Conservation (phyloP, 2,888 invertebrate species). For the Gryllus longicercus region DNA sequence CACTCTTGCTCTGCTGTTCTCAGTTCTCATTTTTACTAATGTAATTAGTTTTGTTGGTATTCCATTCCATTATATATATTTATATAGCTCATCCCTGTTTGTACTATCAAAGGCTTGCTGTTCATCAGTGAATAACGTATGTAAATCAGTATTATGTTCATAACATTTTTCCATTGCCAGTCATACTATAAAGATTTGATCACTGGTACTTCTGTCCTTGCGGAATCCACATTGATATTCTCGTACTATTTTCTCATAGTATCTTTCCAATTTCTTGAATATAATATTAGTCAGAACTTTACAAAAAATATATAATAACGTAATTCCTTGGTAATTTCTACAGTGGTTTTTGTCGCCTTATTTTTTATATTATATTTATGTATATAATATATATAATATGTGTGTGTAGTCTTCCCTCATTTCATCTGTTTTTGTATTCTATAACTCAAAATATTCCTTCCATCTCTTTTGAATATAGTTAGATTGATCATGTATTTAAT, state of each 20-base stretch:
- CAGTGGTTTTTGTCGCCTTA: neutral
- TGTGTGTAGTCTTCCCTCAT: too few species aligned
- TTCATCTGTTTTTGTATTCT: too few species aligned
- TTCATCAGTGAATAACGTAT: constrained; percentile 25
- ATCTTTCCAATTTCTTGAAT: neutral
- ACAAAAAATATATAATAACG: neutral
- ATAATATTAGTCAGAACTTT: neutral
- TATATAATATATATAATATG: too few species aligned
- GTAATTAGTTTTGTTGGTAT: too few species aligned
- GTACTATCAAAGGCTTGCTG: constrained; percentile 27
- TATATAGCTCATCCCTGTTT: neutral
- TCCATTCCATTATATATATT: too few species aligned
- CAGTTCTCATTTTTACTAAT: too few species aligned
- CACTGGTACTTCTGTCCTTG: neutral
- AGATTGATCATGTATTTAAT: too few species aligned
- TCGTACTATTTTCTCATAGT: neutral
- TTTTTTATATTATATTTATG: too few species aligned
- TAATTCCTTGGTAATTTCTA: neutral
- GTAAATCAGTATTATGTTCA: constrained; percentile 27
- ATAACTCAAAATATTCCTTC: too few species aligned
- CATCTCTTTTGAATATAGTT: too few species aligned
- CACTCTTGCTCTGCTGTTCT: too few species aligned
- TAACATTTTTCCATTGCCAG: constrained; percentile 23
- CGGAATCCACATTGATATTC: neutral
- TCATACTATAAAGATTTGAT: neutral